Conservation (phyloP, 2,888 invertebrate genomes). For the Cephalotes varians region DNA sequence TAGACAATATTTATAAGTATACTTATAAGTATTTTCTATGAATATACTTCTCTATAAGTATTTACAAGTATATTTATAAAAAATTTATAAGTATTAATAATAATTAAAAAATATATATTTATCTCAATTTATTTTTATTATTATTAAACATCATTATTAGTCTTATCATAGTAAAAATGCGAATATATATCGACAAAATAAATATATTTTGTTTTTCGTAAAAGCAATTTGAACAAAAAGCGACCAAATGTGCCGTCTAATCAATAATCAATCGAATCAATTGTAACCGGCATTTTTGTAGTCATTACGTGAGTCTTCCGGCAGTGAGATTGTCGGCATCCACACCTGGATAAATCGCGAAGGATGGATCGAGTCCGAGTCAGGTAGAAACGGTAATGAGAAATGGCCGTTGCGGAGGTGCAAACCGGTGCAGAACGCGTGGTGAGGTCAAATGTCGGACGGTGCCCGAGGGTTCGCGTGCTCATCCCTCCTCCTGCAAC, state of each 20-base stretch:
- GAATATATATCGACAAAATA: not conserved
- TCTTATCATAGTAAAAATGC: not conserved
- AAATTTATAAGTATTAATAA: too few relatives aligned
- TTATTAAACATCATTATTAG: not conserved
- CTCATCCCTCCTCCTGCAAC: conserved; percentile 72
- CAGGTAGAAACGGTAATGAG: conserved; percentile 67
- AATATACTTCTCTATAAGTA: too few relatives aligned
- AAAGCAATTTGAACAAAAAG: not conserved
- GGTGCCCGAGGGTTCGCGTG: conserved; percentile 84
- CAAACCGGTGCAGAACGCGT: conserved; percentile 79
- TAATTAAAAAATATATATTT: too few relatives aligned
- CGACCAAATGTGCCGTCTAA: not conserved
- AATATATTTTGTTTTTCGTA: not conserved
- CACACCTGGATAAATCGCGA: conserved; percentile 40
- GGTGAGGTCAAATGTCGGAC: conserved; percentile 85
- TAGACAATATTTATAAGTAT: too few relatives aligned
- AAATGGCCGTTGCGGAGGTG: conserved; percentile 59
- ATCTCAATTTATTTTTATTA: too few relatives aligned
- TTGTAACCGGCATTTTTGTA: not conserved
- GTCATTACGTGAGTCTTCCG: not conserved
- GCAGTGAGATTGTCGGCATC: conserved; percentile 30
- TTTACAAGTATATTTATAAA: too few relatives aligned
- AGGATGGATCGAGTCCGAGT: conserved; percentile 64
- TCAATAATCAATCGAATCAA: not conserved
- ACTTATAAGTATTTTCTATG: too few relatives aligned